Percentiles rank a stretch among this genome's conserved stretches.
These are phyloP conservation scores for Pseudomugil tenellus DNA, from an alignment of 2,797 vertebrate species.

Conservation along the genomic window DNA sequence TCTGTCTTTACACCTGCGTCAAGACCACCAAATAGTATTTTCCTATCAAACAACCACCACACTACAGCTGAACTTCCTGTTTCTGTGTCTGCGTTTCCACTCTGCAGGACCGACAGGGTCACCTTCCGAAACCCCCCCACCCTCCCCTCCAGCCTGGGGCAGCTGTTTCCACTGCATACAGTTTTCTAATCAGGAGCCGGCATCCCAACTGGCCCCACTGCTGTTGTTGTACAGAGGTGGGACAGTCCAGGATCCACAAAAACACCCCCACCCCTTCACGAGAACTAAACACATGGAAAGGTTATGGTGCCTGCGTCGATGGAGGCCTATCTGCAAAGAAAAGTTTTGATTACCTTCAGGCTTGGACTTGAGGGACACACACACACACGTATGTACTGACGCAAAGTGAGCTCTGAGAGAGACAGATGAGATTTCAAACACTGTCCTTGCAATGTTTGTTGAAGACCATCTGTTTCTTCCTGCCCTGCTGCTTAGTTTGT, in stretches of 20 bases:
- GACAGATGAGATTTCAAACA: constrained; percentile 74
- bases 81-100: constrained; percentile 67
- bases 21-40: constrained; percentile 37
- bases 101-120: constrained; percentile 47
- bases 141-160: constrained; percentile 44
- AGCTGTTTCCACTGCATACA: constrained; percentile 76
- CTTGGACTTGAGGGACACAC: constrained; percentile 18
- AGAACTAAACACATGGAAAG: constrained; percentile 38
- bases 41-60: constrained; percentile 44
- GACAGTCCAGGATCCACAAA: constrained; percentile 40
- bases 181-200: constrained; percentile 70
- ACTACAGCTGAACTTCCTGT: constrained; percentile 66
- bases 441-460: constrained; percentile 69
- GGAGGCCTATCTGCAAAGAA: constrained; percentile 41
- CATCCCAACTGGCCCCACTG: constrained; percentile 47
- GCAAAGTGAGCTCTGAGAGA: constrained; percentile 28
- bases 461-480: constrained; percentile 79
- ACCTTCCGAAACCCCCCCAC: constrained; percentile 59
- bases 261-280: constrained; percentile 27
- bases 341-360: constrained; percentile 65
- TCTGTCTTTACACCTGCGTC: constrained; percentile 59
- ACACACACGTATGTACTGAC: background rate
- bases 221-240: constrained; percentile 62
- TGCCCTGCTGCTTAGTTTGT: constrained; percentile 67
- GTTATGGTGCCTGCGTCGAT: constrained; percentile 40